Base-by-base conservation (phyloP, 2,888 invertebrate genomes). In the Drosophila heteroneura region DNA sequence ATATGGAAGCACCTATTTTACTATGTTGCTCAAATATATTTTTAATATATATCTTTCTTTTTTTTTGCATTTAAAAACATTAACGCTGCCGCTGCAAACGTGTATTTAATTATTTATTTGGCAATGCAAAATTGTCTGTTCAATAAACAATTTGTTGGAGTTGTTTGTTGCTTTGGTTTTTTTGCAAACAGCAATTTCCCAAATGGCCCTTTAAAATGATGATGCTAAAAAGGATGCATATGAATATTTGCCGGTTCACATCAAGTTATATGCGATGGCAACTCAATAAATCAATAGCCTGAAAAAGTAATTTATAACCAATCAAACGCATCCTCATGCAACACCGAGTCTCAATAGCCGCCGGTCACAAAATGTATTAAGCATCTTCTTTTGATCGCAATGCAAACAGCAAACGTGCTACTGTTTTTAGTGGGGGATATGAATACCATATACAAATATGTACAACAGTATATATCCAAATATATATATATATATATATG, bases 231-330 rank as follows among this genome's bases (percentile, higher is more conserved):
- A 35, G 26, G 33, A 35, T 35, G 52, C 44, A 52, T 37, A 54
- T 54, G 37, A 39, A 52, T 35, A 52, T 49, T 49, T 47, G n/a
- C 32, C 30, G 54, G 26, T 41, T 47, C 33, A 61, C 52, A 51
- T 49, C 59, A 52, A 67, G 52, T 47, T 47, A 70, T 61, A 59
- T 70, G 32, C 53, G 51, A 70, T 68, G 64, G 57, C 53, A 71
- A 61, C 54, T 61, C 61, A 69, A 66, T 76, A 61, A 82, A 74
- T 76, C 71, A 64, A 28, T 16, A 66, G 56, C 2, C 63, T 54
- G 41, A 57, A 76, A 81, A 86, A 86, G 72, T 79, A 83, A 86
- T 85, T 79, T 79, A 81, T 86, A 83, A 72, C 69, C 89, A 86
- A 81, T 85, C 84, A 86, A 86, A 76, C 44, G 84, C 89, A 84